Conservation (phyloP, 2,888 invertebrate genomes). For the Rhodophaea formosa region DNA sequence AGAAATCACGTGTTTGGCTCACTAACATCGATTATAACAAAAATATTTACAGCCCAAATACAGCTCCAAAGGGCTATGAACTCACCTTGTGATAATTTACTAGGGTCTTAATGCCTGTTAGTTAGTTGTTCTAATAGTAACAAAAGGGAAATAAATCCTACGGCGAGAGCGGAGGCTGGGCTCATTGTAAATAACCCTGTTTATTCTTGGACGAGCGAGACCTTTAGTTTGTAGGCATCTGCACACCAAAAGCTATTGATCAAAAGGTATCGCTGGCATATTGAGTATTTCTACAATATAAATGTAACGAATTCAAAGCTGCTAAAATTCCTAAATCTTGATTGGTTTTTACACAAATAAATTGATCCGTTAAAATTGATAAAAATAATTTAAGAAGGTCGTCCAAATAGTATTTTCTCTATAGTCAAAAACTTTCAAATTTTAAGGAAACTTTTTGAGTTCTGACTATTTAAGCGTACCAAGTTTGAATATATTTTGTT, state of each 20-base stretch:
- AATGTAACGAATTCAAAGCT: neutral
- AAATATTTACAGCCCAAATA: neutral
- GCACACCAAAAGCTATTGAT: neutral
- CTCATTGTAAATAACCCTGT: conserved; percentile 27
- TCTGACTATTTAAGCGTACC: no score
- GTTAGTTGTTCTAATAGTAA: conserved; percentile 42
- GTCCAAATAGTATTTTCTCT: no score
- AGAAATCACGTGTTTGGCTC: no score
- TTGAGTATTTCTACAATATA: neutral
- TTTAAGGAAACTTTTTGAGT: no score
- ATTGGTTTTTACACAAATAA: no score
- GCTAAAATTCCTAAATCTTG: neutral
- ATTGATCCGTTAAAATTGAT: no score
- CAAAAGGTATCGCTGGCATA: neutral
- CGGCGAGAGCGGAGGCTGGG: conserved; percentile 24
- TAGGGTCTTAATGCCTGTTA: conserved; percentile 41
- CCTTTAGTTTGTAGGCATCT: neutral
- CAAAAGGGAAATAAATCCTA: conserved; percentile 43
- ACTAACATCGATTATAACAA: neutral
- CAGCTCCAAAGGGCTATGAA: conserved; percentile 10
- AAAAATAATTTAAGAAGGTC: no score
- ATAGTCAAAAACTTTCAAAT: no score
- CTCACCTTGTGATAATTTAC: conserved; percentile 12
- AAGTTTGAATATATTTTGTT: no score
- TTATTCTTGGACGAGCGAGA: conserved; percentile 28